A percentile compares a stretch with the other conserved stretches of the same genome.
Evolutionary conservation across 2,113 vertebrate species (phyloP).

Genomic region (Asarcornis scutulata): DNA sequence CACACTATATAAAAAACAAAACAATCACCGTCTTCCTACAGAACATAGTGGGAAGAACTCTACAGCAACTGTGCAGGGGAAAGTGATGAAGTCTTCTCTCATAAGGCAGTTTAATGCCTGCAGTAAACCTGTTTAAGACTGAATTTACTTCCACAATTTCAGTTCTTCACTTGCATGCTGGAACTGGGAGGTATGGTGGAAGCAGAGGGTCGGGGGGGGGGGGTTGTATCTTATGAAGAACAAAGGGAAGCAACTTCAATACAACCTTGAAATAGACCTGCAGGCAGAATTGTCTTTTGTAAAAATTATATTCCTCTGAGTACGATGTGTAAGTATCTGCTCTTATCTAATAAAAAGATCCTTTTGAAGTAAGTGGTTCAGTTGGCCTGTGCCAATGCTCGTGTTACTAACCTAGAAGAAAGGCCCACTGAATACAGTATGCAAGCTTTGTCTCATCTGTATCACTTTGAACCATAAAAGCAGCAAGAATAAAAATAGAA

Average conservation of each 20-base stretch:
- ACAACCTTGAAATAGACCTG: neutral
- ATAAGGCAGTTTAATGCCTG: neutral
- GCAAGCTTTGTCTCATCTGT: neutral
- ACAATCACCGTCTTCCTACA: neutral
- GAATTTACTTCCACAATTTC: neutral
- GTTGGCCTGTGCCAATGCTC: neutral
- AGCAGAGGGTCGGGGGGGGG: rapidly evolving
- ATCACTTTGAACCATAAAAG: conserved; percentile 32
- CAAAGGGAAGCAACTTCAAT: conserved; percentile 27
- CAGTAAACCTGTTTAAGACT: neutral
- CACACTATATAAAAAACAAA: neutral
- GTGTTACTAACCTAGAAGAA: conserved; percentile 1
- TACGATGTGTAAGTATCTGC: neutral
- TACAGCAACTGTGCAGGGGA: neutral
- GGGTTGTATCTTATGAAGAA: neutral
- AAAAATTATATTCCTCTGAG: neutral
- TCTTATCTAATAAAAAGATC: conserved; percentile 4
- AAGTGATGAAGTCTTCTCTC: neutral
- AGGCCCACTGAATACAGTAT: neutral
- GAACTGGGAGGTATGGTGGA: neutral
- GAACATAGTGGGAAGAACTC: neutral
- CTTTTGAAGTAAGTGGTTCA: conserved; percentile 32
- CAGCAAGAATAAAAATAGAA: neutral
- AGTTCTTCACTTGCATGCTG: neutral
- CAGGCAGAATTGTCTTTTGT: neutral